Evolutionary conservation across 2,113 vertebrate species (phyloP), one percentile per base, ranked within the genome.

Genomic region (Ranitomeya variabilis): DNA sequence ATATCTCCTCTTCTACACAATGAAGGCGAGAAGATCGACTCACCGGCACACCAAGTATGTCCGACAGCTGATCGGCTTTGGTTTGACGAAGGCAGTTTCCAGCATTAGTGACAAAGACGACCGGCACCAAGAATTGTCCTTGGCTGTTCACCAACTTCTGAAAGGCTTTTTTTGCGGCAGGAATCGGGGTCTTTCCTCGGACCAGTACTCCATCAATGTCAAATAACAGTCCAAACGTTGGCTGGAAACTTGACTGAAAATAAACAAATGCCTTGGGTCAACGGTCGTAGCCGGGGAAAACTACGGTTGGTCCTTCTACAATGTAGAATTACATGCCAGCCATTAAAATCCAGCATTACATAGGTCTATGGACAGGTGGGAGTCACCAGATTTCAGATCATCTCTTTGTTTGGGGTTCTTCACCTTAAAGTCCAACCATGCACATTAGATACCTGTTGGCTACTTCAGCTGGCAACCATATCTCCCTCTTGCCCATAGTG

Each of bases 41-140:
- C 91, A 98, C 97, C 18, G 95, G 93, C 45, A 98, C 92, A 13
- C 94, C 96, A 90, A 98, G 93, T 0, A 97, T 91, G 19, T 94
- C 93, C 54, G 96, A 96, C 89, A 98, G 89, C 92, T 98, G 96
- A 51, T 95, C 93, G 0, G 97, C 97, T 87, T 98, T 98, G 3
- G 95, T 90, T 90, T 95, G 95, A 60, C 94, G 94, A 51, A 96
- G 95, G 91, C 96, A 97, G 81, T 96, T 97, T 88, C 97, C 97
- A n/a, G 97, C 96, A 0, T 98, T 98, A 23, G 97, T 98, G 89
- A 98, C 96, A n/a, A 98, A 98, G 0, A 98, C 96, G 0, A 97
- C 95, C 19, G 97, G 97, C 91, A 97, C 93, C 83, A 95, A 73
- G 90, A 97, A 97, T 10, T 95, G 94, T 45, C 96, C 95, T 86